These are phyloP conservation scores for Acanthaster planci DNA, from an alignment of 35 echinoderm and acorn worm genomes.

Conservation along the genomic window DNA sequence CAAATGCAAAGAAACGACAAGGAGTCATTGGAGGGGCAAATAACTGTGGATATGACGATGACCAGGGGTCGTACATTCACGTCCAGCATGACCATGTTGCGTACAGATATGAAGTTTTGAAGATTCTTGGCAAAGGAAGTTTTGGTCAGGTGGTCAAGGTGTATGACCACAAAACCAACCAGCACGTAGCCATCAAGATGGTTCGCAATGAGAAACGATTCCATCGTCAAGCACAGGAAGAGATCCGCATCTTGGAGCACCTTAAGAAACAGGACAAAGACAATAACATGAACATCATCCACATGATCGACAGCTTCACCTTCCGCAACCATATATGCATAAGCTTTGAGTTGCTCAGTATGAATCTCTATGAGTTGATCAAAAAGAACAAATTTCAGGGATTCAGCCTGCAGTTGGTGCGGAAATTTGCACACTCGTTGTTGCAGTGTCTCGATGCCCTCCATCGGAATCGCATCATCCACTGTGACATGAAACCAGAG, in stretches of 20 bases:
- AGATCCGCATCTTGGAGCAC: slow-evolving; percentile 98
- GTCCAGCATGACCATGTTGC: slow-evolving; percentile 97
- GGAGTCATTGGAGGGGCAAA: slow-evolving; percentile 95
- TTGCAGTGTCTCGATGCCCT: slow-evolving; percentile 97
- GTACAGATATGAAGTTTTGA: slow-evolving; percentile 98
- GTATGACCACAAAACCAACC: slow-evolving; percentile 99
- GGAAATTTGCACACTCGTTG: slow-evolving; percentile 98
- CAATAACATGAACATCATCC: slow-evolving; percentile 98
- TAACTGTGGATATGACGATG: slow-evolving; percentile 99
- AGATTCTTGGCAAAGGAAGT: slow-evolving; percentile 99
- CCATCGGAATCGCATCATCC: slow-evolving; percentile 96
- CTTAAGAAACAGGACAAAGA: slow-evolving; percentile 98
- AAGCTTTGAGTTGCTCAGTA: slow-evolving; percentile 96
- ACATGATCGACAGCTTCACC: slow-evolving; percentile 92
- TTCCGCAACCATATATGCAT: slow-evolving; percentile 99
- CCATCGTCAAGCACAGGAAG: slow-evolving; percentile 98
- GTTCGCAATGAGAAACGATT: slow-evolving; percentile 99
- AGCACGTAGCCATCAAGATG: slow-evolving; percentile 98
- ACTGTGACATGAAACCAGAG: slow-evolving; percentile 99
- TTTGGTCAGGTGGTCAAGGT: slow-evolving; percentile 99
- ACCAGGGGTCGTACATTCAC: slow-evolving; percentile 97
- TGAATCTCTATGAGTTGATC: slow-evolving; percentile 99
- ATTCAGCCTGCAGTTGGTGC: slow-evolving; percentile 94
- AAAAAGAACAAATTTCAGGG: slow-evolving; percentile 99
- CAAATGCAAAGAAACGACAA: slow-evolving; percentile 98